Evolutionary conservation across 2,113 vertebrate species (phyloP), one percentile per base, ranked within the genome.

Genomic region (Rallus limicola): DNA sequence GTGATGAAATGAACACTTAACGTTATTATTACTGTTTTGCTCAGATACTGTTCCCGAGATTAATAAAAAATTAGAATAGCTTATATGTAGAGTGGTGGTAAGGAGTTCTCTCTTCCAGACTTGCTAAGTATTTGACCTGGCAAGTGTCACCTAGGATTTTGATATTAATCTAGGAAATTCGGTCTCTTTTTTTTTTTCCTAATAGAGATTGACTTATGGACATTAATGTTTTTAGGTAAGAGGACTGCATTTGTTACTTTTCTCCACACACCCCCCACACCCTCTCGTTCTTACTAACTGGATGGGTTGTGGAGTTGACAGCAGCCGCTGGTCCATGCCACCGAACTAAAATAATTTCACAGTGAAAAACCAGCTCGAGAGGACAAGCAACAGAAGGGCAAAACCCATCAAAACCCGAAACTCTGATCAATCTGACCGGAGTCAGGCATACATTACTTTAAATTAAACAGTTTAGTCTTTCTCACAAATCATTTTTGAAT

Each of bases 271-370:
- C 33, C 56, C 62, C 12, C 11, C 16, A 24, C 48, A 5, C 21
- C 26, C 3, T 34, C 23, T 26, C 4, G 2, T 86, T 92, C 90
- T 81, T 82, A 90, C 92, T 88, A 95, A 90, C 90, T 95, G 91
- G 94, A 93, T 86, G 91, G 90, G 85, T 95, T 81, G 90, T 65
- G 74, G 90, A 97, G 89, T 74, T 97, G 97, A 97, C 96, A 97
- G 97, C 94, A 97, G 96, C 94, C 96, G 96, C 94, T 95, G 95
- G 96, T 96, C 95, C 94, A 90, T 96, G 95, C 95, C 92, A 96
- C 92, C 89, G 69, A 89, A 94, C 96, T 96, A 92, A 96, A 95
- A 93, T 95, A 95, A 97, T 96, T 96, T 95, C 95, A 79, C 91
- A 92, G 90, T 93, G 92, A 94, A 97, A 97, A 95, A 92, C 82